These are phyloP conservation scores for Probaryconus sp. DNA, from an alignment of 1,140 invertebrate genomes.

Conservation along the genomic window DNA sequence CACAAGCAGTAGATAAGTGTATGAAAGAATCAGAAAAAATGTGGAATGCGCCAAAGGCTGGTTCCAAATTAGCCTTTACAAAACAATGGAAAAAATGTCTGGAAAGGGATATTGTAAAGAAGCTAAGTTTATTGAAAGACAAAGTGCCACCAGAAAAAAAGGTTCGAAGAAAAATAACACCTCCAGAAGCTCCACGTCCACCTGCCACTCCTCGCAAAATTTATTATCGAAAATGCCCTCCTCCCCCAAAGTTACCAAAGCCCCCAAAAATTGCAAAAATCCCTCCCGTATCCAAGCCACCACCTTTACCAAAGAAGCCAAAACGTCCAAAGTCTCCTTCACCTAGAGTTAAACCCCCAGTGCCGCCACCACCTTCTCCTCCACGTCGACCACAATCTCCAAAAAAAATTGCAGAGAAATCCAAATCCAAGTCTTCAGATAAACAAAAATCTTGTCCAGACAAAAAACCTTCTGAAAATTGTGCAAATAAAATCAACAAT, in stretches of 20 bases:
- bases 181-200: conserved; percentile 19
- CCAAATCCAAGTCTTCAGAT: too few relatives aligned
- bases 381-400: conserved; percentile 8
- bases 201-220: conserved; percentile 49
- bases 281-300: conserved; percentile 13
- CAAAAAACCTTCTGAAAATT: too few relatives aligned
- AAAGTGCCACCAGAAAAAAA: conserved; percentile 4
- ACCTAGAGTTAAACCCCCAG: background rate
- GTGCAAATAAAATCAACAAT: too few relatives aligned
- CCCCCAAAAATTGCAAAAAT: conserved; percentile 30
- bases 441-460: too few relatives aligned
- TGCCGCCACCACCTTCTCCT: conserved; percentile 4
- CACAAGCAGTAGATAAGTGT: too few relatives aligned
- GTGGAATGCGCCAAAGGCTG: too few relatives aligned
- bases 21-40: too few relatives aligned
- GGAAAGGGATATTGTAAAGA: conserved; percentile 23
- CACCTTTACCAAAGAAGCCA: conserved; percentile 11
- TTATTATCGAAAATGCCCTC: conserved; percentile 48
- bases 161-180: background rate
- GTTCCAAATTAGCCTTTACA: too few relatives aligned
- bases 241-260: conserved; percentile 32
- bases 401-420: too few relatives aligned
- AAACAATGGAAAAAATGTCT: conserved; percentile 31
- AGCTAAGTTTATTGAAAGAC: background rate
- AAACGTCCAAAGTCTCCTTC: conserved; percentile 13